Evolutionary conservation across 2,888 invertebrate species (phyloP).

Genomic region (Cryptocephalus primarius): DNA sequence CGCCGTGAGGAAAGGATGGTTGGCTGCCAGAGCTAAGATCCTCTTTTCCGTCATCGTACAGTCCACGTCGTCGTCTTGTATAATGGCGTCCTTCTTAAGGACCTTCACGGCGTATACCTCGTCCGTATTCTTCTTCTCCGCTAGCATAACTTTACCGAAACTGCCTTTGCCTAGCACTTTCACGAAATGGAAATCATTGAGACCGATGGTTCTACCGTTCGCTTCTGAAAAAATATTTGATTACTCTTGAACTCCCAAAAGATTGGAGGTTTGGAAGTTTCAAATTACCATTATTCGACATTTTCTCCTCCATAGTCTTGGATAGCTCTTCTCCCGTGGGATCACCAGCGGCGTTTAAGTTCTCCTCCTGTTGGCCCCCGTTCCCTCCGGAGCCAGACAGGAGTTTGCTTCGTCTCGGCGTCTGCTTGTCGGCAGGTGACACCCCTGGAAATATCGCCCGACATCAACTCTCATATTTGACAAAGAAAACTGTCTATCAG

Average conservation of each 20-base stretch:
- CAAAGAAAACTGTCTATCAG: no score
- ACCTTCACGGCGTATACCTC: constrained; percentile 85
- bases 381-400: constrained; percentile 31
- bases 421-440: constrained; percentile 69
- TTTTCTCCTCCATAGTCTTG: constrained; percentile 38
- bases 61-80: constrained; percentile 98
- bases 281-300: constrained; percentile 31
- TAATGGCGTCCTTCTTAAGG: constrained; percentile 94
- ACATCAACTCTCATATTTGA: no score
- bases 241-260: no score
- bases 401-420: constrained; percentile 48
- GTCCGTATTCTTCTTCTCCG: constrained; percentile 85
- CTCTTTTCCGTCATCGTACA: constrained; percentile 98
- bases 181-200: constrained; percentile 91
- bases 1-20: constrained; percentile 95
- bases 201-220: constrained; percentile 46
- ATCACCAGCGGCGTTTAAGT: constrained; percentile 25
- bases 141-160: constrained; percentile 98
- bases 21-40: constrained; percentile 92
- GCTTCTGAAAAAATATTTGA: constrained; percentile 2
- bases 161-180: constrained; percentile 99
- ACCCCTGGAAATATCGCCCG: constrained; percentile 35
- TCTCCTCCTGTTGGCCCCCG: constrained; percentile 30
- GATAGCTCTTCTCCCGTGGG: constrained; percentile 24
- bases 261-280: no score